Evolutionary conservation across 2,113 vertebrate species (phyloP).

Genomic region (Salvelinus sp.): DNA sequence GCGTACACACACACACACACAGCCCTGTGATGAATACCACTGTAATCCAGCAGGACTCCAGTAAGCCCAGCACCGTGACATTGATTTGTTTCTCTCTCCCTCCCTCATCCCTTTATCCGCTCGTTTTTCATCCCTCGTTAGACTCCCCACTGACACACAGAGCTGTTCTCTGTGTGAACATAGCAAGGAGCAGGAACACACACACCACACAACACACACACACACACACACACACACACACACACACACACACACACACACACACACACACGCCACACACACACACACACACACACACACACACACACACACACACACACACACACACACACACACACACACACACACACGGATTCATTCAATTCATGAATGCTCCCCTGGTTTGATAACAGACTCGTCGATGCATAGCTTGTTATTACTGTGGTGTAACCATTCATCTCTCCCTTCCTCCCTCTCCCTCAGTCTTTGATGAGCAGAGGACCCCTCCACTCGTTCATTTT

Average conservation of each 20-base stretch:
- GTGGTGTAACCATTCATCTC: too few species aligned
- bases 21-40: too few species aligned
- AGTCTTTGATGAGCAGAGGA: constrained; percentile 97
- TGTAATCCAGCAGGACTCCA: constrained; percentile 61
- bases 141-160: constrained; percentile 64
- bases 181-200: constrained; percentile 20
- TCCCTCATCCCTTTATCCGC: constrained; percentile 13
- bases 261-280: neutral
- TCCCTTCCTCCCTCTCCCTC: neutral
- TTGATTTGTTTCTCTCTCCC: constrained; percentile 68
- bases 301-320: neutral
- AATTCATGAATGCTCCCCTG: too few species aligned
- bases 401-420: too few species aligned
- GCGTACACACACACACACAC: constrained; percentile 22
- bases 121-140: constrained; percentile 55
- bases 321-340: neutral
- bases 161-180: constrained; percentile 42
- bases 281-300: too few species aligned
- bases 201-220: neutral
- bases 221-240: neutral
- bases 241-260: too few species aligned
- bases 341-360: neutral
- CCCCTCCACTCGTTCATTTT: constrained; percentile 92
- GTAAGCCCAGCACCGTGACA: constrained; percentile 55
- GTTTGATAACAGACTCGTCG: too few species aligned